Evolutionary conservation across 2,113 vertebrate species (phyloP).

Genomic region (Forbesichthys agassizii): DNA sequence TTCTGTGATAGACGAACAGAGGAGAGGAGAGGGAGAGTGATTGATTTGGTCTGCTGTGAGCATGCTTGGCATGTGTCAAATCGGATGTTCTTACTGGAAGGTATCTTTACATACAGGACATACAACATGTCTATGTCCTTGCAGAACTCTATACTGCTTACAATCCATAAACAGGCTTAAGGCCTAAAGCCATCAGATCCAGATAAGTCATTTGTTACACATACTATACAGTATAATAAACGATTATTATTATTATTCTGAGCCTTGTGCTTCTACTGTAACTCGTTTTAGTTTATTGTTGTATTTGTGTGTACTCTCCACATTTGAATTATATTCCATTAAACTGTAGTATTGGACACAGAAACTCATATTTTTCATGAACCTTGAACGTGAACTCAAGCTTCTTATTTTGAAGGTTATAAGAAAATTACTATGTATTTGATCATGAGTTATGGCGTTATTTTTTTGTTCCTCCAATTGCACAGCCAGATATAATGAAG

Average conservation of each 20-base stretch:
- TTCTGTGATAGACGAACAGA: too few species aligned
- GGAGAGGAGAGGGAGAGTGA: too few species aligned
- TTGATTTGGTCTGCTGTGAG: too few species aligned
- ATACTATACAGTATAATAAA: constrained; percentile 16
- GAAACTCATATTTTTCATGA: not conserved
- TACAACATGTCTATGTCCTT: not conserved
- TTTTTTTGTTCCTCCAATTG: not conserved
- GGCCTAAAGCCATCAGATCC: constrained; percentile 17
- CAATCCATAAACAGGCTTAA: not conserved
- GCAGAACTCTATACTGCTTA: not conserved
- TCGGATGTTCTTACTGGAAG: not conserved
- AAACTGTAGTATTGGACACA: constrained; percentile 3
- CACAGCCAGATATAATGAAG: not conserved
- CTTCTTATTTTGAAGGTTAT: constrained; percentile 1
- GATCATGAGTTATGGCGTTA: not conserved
- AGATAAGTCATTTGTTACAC: constrained; percentile 25
- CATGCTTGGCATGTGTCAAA: not conserved
- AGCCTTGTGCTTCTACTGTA: constrained; percentile 4
- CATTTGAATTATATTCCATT: not conserved
- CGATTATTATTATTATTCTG: constrained; percentile 21
- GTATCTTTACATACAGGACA: constrained; percentile 12
- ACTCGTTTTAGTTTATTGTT: not conserved
- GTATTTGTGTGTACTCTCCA: not conserved
- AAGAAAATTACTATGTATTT: not conserved
- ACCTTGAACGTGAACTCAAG: not conserved